phyloP scores from a whole-genome alignment of 2,888 invertebrate genomes.

The Heteromyza rotundicornis region DNA sequence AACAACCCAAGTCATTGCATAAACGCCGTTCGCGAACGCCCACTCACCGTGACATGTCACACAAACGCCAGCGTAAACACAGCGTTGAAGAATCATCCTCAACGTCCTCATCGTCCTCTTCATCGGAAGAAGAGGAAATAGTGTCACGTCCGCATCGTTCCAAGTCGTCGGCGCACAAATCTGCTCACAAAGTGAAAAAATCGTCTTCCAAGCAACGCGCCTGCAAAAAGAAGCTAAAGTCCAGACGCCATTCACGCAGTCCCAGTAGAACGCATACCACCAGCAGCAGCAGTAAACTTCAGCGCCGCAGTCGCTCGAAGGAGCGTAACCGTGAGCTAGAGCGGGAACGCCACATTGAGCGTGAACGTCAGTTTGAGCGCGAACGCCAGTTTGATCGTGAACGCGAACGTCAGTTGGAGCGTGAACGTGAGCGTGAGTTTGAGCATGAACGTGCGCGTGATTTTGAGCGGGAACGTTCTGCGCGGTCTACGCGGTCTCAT shows the following conservation, averaged over 20 bases:
- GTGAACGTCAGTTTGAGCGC: constrained; percentile 19
- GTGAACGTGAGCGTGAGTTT: constrained; percentile 15
- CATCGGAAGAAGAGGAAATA: constrained; percentile 15
- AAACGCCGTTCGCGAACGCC: constrained; percentile 16
- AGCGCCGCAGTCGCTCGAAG: not conserved
- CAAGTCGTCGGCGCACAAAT: not conserved
- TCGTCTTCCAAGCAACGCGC: not conserved
- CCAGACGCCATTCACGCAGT: constrained; percentile 10
- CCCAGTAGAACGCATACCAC: not conserved
- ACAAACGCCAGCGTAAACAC: constrained; percentile 21
- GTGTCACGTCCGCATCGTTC: constrained; percentile 9
- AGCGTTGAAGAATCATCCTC: constrained; percentile 6
- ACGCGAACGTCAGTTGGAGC: constrained; percentile 9
- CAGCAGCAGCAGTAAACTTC: not conserved
- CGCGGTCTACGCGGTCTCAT: no score
- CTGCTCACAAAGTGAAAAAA: not conserved
- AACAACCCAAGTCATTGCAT: constrained; percentile 5
- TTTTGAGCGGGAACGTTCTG: no score
- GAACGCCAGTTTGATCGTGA: constrained; percentile 1
- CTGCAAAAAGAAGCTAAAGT: not conserved
- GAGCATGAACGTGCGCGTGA: constrained; percentile 18
- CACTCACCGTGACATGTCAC: constrained; percentile 13
- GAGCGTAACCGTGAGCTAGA: not conserved
- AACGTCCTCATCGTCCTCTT: constrained; percentile 18
- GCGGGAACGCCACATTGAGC: constrained; percentile 7